Base-by-base conservation (phyloP, 2,797 vertebrate genomes). In the Tadarida brasiliensis region DNA sequence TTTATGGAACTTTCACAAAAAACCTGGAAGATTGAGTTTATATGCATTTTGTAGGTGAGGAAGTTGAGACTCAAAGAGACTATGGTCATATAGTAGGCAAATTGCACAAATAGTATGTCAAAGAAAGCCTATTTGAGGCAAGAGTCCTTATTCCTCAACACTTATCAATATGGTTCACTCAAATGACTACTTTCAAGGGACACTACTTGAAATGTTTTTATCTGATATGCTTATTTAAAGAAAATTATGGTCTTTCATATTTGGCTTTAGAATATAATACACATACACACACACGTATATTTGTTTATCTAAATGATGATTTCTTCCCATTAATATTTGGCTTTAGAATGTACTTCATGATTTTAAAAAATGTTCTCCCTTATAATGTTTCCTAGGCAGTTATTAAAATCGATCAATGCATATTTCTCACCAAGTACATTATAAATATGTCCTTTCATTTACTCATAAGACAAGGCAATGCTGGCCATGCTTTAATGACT, bases 231-330 rank as follows among this genome's bases (percentile, higher is more conserved):
- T 71, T 90, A 51, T 47, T 81, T 63, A 61, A 2, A 67, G 94
- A 92, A 54, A 26, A 7, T 15, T 70, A 90, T 1, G 73, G 2
- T 11, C 33, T 87, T 88, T 47, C 57, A 70, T 78, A 57, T 76
- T 82, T 95, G 33, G 0, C 54, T 90, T 82, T 93, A 77, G n/a
- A 59, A 71, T 86, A 73, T 26, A 5, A 14, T 74, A 30, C 68
- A 70, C 30, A n/a, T 73, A 44, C n/a, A 68, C 12, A 26, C 26
- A 22, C 3, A 20, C 7, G 22, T 39, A 51, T 61, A 49, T 89
- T 56, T 89, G 1, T 24, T 91, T 86, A 20, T 68, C 78, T 76
- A 82, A 95, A 24, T 88, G 44, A 30, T 88, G 47, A 44, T 86
- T 1, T 51, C 30, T 68, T 94, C 19, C 14, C 3, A 47, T 89